phyloP scores from a whole-genome alignment of 1,140 invertebrate genomes.

The Eciton burchellii region DNA sequence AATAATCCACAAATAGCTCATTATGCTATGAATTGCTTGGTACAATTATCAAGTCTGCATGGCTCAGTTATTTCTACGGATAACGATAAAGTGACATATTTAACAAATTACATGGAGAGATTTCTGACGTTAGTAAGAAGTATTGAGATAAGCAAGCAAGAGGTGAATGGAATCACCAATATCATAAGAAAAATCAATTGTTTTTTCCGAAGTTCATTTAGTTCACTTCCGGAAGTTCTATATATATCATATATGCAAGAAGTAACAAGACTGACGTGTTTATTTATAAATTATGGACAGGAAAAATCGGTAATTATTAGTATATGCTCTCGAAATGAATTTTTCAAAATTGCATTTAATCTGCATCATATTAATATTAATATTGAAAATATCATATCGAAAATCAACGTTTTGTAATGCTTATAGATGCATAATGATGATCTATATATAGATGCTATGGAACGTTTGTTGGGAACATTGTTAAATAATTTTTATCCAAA shows the following conservation, averaged over 20 bases:
- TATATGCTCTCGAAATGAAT: not conserved
- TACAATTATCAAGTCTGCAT: conserved; percentile 92
- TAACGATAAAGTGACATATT: conserved; percentile 89
- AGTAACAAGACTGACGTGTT: conserved; percentile 90
- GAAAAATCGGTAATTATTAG: conserved; percentile 89
- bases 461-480: conserved; percentile 94
- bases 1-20: conserved; percentile 90
- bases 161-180: conserved; percentile 89
- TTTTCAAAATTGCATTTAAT: not conserved
- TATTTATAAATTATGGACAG: conserved; percentile 89
- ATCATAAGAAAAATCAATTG: conserved; percentile 88
- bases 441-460: conserved; percentile 92
- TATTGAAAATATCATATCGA: not conserved
- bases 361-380: not conserved
- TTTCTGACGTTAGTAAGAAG: conserved; percentile 89
- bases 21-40: conserved; percentile 92
- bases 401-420: conserved; percentile 5
- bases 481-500: conserved; percentile 88
- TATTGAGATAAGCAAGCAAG: conserved; percentile 88
- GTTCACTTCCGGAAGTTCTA: conserved; percentile 85
- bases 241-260: conserved; percentile 87
- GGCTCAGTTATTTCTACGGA: conserved; percentile 88
- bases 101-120: conserved; percentile 89
- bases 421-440: conserved; percentile 87
- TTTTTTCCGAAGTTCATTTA: conserved; percentile 87